Percentiles rank a stretch among this genome's conserved stretches.
phyloP scores from a whole-genome alignment of 2,113 vertebrate species.

The Sylvilagus bachmani region DNA sequence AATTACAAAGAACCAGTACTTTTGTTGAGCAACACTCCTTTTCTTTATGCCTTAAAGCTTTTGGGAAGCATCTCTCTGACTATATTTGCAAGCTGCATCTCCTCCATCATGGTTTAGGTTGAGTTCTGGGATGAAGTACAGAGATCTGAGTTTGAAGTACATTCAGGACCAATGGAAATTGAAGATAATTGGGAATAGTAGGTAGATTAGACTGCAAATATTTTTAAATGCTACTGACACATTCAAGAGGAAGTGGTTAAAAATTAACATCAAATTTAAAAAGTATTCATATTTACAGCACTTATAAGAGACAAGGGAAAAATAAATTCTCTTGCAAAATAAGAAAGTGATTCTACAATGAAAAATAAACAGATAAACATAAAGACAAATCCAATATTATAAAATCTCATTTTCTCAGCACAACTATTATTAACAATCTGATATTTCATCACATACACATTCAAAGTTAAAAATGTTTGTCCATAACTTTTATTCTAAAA shows the following conservation, averaged over 20 bases:
- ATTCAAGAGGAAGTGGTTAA: background rate
- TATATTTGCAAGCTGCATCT: background rate
- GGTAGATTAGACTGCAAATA: background rate
- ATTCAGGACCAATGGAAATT: background rate
- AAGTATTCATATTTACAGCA: background rate
- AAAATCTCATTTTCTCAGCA: no score
- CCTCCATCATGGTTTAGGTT: background rate
- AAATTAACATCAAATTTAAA: conserved; percentile 33
- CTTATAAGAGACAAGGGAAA: background rate
- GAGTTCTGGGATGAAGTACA: background rate
- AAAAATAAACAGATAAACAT: background rate
- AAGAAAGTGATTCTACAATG: background rate
- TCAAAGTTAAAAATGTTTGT: no score
- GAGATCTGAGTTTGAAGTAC: conserved; percentile 9
- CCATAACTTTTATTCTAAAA: no score
- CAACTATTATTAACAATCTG: no score
- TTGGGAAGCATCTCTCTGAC: background rate
- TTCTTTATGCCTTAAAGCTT: background rate
- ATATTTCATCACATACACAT: no score
- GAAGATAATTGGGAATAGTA: background rate
- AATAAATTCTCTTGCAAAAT: background rate
- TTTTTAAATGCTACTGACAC: conserved; percentile 20
- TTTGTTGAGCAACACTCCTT: background rate
- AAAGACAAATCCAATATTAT: no score
- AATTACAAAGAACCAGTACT: background rate